These are phyloP conservation scores for Tetramorium alpestre DNA, from an alignment of 1,140 invertebrate species.

Conservation along the genomic window DNA sequence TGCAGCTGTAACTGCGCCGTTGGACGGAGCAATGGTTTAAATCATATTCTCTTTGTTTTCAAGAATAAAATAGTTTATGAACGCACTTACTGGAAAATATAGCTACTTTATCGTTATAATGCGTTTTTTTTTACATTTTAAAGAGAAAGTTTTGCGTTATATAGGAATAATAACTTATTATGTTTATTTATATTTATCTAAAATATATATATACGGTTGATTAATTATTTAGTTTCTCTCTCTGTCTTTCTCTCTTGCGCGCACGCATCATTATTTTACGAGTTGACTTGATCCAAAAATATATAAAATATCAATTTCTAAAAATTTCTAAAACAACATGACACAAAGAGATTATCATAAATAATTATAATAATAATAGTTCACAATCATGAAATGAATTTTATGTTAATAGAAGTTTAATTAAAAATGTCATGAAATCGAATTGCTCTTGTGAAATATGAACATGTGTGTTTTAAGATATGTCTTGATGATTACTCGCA, in stretches of 20 bases:
- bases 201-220: not conserved
- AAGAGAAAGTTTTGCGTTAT: not conserved
- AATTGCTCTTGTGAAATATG: constrained; percentile 2
- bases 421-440: not conserved
- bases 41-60: constrained; percentile 24
- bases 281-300: constrained; percentile 1
- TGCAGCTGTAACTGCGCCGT: not conserved
- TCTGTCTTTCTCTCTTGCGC: no score
- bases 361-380: not conserved
- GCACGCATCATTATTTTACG: not conserved
- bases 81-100: not conserved
- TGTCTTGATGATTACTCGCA: not conserved
- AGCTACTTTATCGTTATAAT: constrained; percentile 1
- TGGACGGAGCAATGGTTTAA: constrained; percentile 26
- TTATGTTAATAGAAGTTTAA: not conserved
- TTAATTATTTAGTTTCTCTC: not conserved
- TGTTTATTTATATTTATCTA: not conserved
- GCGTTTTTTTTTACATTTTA: constrained; percentile 7
- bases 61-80: constrained; percentile 6
- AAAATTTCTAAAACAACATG: not conserved
- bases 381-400: not conserved
- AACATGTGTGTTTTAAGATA: not conserved
- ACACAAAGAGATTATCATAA: not conserved
- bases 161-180: constrained; percentile 12
- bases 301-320: not conserved